Conservation (phyloP, 1,140 invertebrate genomes). For the Pteromalus puparum region DNA sequence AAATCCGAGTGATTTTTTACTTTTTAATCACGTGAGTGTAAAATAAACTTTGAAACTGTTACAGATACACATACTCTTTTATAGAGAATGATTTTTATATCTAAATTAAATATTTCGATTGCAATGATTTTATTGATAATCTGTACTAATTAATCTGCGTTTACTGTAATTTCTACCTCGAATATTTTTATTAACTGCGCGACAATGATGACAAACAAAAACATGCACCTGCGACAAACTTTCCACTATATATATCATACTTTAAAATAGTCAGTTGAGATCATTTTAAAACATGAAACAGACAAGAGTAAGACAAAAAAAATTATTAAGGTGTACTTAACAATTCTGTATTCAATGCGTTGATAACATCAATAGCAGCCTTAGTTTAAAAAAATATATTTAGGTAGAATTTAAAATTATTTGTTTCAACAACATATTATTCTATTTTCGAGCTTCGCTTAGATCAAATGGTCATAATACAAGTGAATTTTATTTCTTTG, state of each 20-base stretch:
- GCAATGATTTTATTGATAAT: constrained; percentile 35
- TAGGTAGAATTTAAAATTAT: constrained; percentile 26
- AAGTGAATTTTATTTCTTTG: constrained; percentile 37
- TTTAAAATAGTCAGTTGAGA: not conserved
- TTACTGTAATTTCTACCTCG: constrained; percentile 38
- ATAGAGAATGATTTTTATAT: constrained; percentile 26
- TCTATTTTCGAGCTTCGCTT: constrained; percentile 31
- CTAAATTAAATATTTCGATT: not conserved
- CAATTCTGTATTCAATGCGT: constrained; percentile 38
- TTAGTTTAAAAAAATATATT: constrained; percentile 19
- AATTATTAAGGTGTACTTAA: constrained; percentile 33
- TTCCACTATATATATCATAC: not conserved
- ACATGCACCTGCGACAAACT: not conserved
- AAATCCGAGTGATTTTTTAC: constrained; percentile 37
- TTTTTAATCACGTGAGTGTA: constrained; percentile 12
- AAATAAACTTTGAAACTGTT: constrained; percentile 6
- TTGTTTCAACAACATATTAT: constrained; percentile 18
- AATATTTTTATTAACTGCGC: constrained; percentile 39
- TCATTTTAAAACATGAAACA: not conserved
- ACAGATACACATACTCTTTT: not conserved
- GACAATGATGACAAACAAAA: constrained; percentile 27
- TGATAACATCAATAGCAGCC: constrained; percentile 12
- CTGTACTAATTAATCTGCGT: constrained; percentile 11
- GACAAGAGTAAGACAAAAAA: not conserved
- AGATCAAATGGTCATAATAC: constrained; percentile 46